Evolutionary conservation across 2,797 vertebrate species (phyloP), one percentile per base, ranked within the genome.

Genomic region (Gallinago stenura): DNA sequence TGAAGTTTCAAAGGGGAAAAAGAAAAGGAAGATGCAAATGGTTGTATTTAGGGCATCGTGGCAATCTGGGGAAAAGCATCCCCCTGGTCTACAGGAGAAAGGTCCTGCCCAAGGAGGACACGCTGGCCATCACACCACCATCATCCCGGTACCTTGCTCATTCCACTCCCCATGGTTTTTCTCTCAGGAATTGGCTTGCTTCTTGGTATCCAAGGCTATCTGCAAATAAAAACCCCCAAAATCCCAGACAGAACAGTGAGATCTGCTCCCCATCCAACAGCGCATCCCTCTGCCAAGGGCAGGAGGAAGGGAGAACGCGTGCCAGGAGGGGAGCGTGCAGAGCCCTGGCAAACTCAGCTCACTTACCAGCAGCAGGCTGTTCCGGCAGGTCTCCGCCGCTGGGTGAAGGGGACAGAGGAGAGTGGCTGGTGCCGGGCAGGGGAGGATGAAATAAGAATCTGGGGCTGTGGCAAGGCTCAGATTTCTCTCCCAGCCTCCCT

Each of bases 101-200:
- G 56, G 17, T 53, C 30, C 72, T 62, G 25, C 33, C 33, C 14
- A 9, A 30, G 30, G 22, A n/a, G 54, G 37, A 58, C 1, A 0
- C 1, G 10, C 46, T 88, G 77, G 46, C 53, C 70, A 11, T 31
- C 58, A 41, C 3, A 64, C 91, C 64, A 1, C 43, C 3, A 14
- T 2, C 25, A 45, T 30, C 61, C 75, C 48, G 14, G 57, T 98
- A 99, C 99, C 99, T 99, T 98, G 89, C 98, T 99, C 99, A 99
- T 99, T 81, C 99, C 98, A 72, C 97, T 99, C n/a, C 99, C 99
- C 99, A 99, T 99, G 97, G 19, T 91, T 87, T 86, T 54, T 8
- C 35, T 79, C 28, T 76, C 60, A 39, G 71, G 46, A 64, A 64
- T 26, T 5, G 0, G 19, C 10, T 5, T 19, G 37, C 20, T 84